These are phyloP conservation scores for Gastracanthus pulcherrimus DNA, from an alignment of 2,888 invertebrate genomes.

Conservation along the genomic window DNA sequence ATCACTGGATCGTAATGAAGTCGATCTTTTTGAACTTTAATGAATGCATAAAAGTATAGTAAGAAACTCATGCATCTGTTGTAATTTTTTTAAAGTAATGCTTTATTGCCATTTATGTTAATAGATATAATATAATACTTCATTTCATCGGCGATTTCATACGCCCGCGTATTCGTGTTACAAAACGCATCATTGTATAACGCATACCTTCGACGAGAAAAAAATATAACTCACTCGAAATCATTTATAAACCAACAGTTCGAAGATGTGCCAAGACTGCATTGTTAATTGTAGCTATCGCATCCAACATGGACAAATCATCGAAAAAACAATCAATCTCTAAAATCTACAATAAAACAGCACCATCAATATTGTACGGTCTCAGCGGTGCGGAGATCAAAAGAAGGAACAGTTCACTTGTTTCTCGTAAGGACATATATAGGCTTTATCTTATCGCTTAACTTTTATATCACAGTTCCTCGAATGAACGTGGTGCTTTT, in stretches of 20 bases:
- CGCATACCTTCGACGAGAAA: conserved; percentile 15
- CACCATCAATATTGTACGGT: conserved; percentile 14
- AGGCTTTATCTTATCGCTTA: conserved; percentile 25
- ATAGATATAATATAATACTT: conserved; percentile 62
- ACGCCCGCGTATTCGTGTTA: conserved; percentile 15
- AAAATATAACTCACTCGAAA: conserved; percentile 31
- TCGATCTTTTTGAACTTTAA: not conserved
- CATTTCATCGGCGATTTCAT: conserved; percentile 32
- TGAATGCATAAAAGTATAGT: conserved; percentile 5
- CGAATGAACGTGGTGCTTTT: conserved; percentile 35
- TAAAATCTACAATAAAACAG: conserved; percentile 8
- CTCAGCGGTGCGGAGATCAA: conserved; percentile 40
- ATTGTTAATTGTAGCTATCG: not conserved
- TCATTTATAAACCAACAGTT: conserved; percentile 19
- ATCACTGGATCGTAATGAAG: conserved; percentile 25
- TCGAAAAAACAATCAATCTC: conserved; percentile 23
- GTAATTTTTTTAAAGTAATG: conserved; percentile 63
- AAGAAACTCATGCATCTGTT: conserved; percentile 43
- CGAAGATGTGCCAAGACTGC: conserved; percentile 11
- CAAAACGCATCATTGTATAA: conserved; percentile 18
- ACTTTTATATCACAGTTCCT: conserved; percentile 45
- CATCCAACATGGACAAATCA: conserved; percentile 20
- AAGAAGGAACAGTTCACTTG: conserved; percentile 38
- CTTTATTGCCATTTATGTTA: conserved; percentile 71
- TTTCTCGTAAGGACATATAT: not conserved